Evolutionary conservation across 2,113 vertebrate genomes (phyloP).

Genomic region (Thalassoma bifasciatum): DNA sequence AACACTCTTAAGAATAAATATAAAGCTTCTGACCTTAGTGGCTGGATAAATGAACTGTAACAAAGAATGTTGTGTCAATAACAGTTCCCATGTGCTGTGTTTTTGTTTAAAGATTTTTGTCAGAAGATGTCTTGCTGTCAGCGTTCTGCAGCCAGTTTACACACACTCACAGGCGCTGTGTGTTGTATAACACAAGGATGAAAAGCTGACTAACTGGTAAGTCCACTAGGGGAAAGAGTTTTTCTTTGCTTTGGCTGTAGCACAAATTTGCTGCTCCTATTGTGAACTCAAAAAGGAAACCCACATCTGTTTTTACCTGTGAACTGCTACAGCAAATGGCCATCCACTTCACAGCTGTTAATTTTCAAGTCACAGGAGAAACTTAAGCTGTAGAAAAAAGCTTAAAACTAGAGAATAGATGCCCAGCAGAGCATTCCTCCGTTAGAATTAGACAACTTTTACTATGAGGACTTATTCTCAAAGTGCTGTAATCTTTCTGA

Average conservation of each 20-base stretch:
- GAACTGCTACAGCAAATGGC: not conserved
- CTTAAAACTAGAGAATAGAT: not conserved
- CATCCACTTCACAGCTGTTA: not conserved
- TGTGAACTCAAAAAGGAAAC: not conserved
- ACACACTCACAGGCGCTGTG: not conserved
- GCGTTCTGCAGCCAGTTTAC: not conserved
- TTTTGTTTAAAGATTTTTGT: not conserved
- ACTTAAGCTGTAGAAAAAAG: not conserved
- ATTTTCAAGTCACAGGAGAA: not conserved
- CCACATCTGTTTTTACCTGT: not conserved
- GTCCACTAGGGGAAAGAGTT: not conserved
- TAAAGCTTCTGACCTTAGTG: not conserved
- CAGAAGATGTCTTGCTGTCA: not conserved
- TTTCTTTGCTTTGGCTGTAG: not conserved
- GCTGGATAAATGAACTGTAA: not conserved
- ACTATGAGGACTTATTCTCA: not conserved
- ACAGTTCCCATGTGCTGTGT: not conserved
- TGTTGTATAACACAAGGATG: not conserved
- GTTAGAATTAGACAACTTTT: not conserved
- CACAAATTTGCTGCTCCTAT: not conserved
- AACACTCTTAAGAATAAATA: not conserved
- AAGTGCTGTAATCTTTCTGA: not conserved
- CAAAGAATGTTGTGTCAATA: slow-evolving; percentile 26
- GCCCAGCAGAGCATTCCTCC: not conserved
- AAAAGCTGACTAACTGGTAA: slow-evolving; percentile 34